phyloP scores from a whole-genome alignment of 2,888 invertebrate species.

The Alcis repandata region DNA sequence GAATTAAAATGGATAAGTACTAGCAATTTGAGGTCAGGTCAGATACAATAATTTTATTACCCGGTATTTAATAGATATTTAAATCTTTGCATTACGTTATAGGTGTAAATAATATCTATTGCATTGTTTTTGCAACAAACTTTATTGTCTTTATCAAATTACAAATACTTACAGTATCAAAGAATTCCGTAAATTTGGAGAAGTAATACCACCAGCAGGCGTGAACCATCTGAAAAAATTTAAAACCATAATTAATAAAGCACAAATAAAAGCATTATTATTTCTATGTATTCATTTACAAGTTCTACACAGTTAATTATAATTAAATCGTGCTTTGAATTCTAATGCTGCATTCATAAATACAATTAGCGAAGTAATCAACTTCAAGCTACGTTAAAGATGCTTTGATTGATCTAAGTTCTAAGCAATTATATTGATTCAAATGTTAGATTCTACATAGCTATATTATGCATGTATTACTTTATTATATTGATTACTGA shows the following conservation, averaged over 20 bases:
- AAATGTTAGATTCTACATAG: not conserved
- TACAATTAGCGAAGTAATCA: not conserved
- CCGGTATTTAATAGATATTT: too few relatives aligned
- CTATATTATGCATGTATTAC: not conserved
- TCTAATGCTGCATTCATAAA: constrained; percentile 8
- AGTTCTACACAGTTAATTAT: constrained; percentile 3
- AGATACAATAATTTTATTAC: too few relatives aligned
- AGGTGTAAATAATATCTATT: too few relatives aligned
- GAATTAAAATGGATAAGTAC: not conserved
- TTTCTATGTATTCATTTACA: constrained; percentile 9
- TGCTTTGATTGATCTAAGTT: not conserved
- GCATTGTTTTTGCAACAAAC: too few relatives aligned
- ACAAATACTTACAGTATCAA: constrained; percentile 94
- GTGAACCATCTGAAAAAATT: constrained; percentile 93
- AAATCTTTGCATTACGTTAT: not conserved
- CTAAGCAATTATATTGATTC: not conserved
- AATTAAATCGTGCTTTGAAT: constrained; percentile 15
- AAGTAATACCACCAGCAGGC: constrained; percentile 99
- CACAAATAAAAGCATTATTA: not conserved
- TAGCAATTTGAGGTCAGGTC: too few relatives aligned
- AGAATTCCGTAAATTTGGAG: constrained; percentile 98
- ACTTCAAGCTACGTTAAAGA: not conserved
- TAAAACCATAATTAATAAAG: constrained; percentile 27
- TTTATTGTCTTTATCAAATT: not conserved
- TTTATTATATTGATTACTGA: constrained; percentile 7